Evolutionary conservation across 1,140 invertebrate genomes (phyloP).

Genomic region (Atta texana): DNA sequence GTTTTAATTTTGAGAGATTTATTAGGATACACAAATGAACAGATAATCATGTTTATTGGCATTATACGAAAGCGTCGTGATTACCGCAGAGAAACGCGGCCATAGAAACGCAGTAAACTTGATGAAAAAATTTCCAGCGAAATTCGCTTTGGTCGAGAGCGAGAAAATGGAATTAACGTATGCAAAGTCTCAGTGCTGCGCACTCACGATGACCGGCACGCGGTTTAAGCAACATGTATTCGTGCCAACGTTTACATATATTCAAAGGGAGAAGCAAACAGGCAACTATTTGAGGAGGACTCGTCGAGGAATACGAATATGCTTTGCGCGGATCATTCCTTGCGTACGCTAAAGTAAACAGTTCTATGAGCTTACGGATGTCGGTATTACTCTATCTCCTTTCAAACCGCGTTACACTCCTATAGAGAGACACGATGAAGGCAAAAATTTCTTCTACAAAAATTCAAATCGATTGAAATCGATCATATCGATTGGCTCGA

Average conservation of each 20-base stretch:
- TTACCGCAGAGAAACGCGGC: background rate
- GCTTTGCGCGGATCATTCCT: slow-evolving; percentile 68
- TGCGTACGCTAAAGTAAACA: slow-evolving; percentile 66
- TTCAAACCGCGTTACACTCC: slow-evolving; percentile 39
- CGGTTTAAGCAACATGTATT: slow-evolving; percentile 69
- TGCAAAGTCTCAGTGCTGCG: slow-evolving; percentile 3
- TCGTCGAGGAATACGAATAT: slow-evolving; percentile 73
- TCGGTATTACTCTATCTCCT: slow-evolving; percentile 54
- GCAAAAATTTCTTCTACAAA: slow-evolving; percentile 5
- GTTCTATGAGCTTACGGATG: slow-evolving; percentile 62
- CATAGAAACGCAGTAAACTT: slow-evolving; percentile 2
- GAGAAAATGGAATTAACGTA: slow-evolving; percentile 61
- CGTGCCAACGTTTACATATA: slow-evolving; percentile 70
- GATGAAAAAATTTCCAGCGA: slow-evolving; percentile 39
- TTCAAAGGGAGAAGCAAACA: slow-evolving; percentile 72
- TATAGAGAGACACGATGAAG: background rate
- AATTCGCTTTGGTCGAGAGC: slow-evolving; percentile 21
- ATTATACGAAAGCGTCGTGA: background rate
- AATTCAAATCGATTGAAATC: slow-evolving; percentile 62
- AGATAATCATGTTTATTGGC: background rate
- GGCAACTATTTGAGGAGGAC: slow-evolving; percentile 74
- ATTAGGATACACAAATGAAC: background rate
- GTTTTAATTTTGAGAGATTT: background rate
- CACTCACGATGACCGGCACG: slow-evolving; percentile 36
- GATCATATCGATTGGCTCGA: background rate